Evolutionary conservation across 1,140 invertebrate genomes (phyloP), one percentile per base, ranked within the genome.

Genomic region (Dinoponera quadriceps): DNA sequence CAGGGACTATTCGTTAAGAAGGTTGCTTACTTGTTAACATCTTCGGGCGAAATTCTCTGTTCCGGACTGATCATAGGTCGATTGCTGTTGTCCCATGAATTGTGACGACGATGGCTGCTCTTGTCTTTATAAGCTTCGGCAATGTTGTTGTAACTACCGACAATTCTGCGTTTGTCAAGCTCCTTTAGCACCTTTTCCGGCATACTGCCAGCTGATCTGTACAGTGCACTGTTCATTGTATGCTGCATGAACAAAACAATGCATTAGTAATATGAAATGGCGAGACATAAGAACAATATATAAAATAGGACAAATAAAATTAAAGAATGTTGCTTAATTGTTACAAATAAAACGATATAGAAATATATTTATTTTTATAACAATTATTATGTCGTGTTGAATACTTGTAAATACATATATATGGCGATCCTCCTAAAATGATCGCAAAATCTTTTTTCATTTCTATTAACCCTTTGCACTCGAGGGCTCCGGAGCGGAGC

Each of bases 161-260:
- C 95, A 82, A 96, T 96, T 69, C 95, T 92, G 66, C 95, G 85
- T 88, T 95, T 95, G 72, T 96, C 95, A 48, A 96, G 87, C 90
- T 96, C 96, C 84, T 95, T 95, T 82, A 94, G 93, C 48, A 96
- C 94, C 20, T 95, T 94, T 54, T 95, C 94, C 1, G 95, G 95
- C 72, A 96, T 93, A 59, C 86, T 88, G 13, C 83, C 78, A 18
- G 83, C 81, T 9, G 82, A 88, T 78, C 68, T 91, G 22, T 74
- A 86, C 9, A 82, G 3, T 65, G 75, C 83, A 3, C 48, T 68
- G 13, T 57, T 57, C 27, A 75, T 69, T 49, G 73, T 54, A 62
- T 77, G 71, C 86, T 88, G 20, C 1, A 65, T 11, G 11, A 14
- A 80, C 16, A 57, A 33, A 75, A 63, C 59, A n/a, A 33, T 80